phyloP scores from a whole-genome alignment of 2,113 vertebrate genomes.

The Lagopus muta region DNA sequence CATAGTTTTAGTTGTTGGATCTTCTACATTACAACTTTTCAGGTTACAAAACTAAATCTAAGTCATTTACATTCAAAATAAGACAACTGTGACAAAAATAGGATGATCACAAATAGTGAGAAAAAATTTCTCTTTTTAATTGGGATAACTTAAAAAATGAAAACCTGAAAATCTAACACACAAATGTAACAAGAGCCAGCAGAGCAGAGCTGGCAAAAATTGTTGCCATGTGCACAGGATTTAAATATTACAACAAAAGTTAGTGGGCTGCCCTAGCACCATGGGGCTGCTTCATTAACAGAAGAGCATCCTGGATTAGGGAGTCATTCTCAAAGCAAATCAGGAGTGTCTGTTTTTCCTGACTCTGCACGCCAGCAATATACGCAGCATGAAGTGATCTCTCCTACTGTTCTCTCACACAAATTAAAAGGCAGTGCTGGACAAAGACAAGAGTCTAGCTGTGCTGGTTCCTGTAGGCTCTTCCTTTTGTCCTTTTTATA shows the following conservation, averaged over 20 bases:
- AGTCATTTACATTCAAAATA: background rate
- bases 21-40: background rate
- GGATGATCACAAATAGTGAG: background rate
- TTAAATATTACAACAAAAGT: background rate
- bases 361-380: background rate
- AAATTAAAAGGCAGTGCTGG: slow-evolving; percentile 45
- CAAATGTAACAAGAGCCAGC: background rate
- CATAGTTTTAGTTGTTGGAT: background rate
- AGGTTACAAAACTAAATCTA: background rate
- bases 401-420: background rate
- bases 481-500: background rate
- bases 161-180: background rate
- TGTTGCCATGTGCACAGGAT: background rate
- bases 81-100: background rate
- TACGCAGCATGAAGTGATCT: background rate
- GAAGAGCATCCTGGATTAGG: background rate
- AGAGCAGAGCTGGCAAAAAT: background rate
- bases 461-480: background rate
- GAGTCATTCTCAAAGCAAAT: background rate
- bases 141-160: background rate
- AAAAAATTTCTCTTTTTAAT: background rate
- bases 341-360: background rate
- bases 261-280: background rate
- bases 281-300: background rate
- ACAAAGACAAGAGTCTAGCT: background rate